These are phyloP conservation scores for Schizopygopsis malacanthus DNA, from an alignment of 2,797 vertebrate genomes.

Conservation along the genomic window DNA sequence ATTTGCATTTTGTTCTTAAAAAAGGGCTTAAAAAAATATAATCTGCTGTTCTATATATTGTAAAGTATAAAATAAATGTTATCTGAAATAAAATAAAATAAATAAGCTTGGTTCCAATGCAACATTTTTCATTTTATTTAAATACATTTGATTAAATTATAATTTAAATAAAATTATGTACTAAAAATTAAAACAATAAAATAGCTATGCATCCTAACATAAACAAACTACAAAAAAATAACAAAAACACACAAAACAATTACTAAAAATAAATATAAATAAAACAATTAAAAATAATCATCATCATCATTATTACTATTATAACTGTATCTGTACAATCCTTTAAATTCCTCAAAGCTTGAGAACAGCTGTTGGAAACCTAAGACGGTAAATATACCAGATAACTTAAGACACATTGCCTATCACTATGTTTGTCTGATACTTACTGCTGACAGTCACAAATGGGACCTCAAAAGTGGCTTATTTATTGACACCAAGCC, in stretches of 20 bases:
- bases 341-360: neutral
- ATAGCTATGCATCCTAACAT: too few relatives aligned
- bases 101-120: neutral
- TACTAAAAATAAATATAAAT: too few relatives aligned
- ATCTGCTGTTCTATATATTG: neutral
- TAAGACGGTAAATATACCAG: conserved; percentile 27
- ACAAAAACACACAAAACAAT: too few relatives aligned
- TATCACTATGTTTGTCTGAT: conserved; percentile 23
- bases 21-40: neutral
- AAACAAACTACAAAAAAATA: neutral
- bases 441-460: conserved; percentile 34
- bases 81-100: neutral
- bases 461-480: conserved; percentile 15
- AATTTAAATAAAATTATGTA: neutral
- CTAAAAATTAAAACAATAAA: neutral
- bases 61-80: neutral
- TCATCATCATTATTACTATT: too few relatives aligned
- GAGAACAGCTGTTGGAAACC: conserved; percentile 38
- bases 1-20: too few relatives aligned
- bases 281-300: too few relatives aligned
- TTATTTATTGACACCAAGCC: conserved; percentile 17
- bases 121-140: neutral
- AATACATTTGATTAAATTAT: neutral
- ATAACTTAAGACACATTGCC: conserved; percentile 11
- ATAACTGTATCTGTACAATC: neutral